Base-by-base conservation (phyloP, 2,113 vertebrate species). In the Hepsetus odoe region DNA sequence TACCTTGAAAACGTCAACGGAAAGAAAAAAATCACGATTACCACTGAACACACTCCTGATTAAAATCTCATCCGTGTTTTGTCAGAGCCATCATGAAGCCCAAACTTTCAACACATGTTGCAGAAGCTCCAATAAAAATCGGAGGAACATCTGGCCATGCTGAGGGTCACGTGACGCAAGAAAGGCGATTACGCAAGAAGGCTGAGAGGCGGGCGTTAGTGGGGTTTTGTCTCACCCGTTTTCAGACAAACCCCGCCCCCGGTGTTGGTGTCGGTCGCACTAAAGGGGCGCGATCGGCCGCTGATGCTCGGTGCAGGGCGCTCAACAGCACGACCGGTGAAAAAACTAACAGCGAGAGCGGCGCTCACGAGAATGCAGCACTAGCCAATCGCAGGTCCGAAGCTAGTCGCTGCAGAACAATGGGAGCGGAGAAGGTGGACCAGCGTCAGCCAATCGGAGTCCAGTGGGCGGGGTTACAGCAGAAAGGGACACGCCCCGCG, bases 151-250 rank as follows among this genome's bases (percentile, higher is more conserved):
- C 22, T n/a, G 33, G 61, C 40, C 13, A 8, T 0, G 56, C 32
- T 84, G 59, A 44, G 26, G 5, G 83, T 90, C 89, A 90, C 86
- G 65, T 91, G 90, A 86, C 71, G 4, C 33, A 20, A 80, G 85
- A 82, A 66, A 64, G 66, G 76, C 28, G 78, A 67, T 90, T 90
- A 91, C 86, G 87, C 88, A 89, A 89, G 84, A 81, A 80, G 55
- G 32, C 64, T 38, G 68, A 68, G 80, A 71, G 38, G 46, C 18
- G 20, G 46, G 46, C 18, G 18, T 49, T 20, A 49, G 46, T 49
- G 3, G 18, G 11, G 3, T 49, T 49, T 20, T 42, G 18, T 49
- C 46, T 18, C 46, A 49, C 46, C 46, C 5, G 18, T 49, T 14
- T 49, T 49, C 46, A 14, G 46, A 20, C 44, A 18, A 49, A 18